A percentile compares a stretch with the other conserved stretches of the same genome.
phyloP scores from a whole-genome alignment of 2,113 vertebrate genomes.

The Anoura caudifer region DNA sequence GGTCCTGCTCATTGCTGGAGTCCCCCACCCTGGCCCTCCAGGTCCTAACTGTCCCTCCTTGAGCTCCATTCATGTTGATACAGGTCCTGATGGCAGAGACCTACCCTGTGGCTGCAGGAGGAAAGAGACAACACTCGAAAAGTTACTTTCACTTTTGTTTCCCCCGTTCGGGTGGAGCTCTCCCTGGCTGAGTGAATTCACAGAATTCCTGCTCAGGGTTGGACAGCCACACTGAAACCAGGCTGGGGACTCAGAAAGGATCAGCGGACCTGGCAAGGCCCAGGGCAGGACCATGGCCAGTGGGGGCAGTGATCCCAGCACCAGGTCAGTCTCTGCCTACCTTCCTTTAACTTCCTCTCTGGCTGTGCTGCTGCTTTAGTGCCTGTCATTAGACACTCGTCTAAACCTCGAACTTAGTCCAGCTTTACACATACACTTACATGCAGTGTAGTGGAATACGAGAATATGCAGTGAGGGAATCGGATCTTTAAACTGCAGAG shows the following conservation, averaged over 20 bases:
- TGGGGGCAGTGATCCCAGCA: rapidly evolving
- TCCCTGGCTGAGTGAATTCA: rapidly evolving
- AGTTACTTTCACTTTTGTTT: conserved; percentile 62
- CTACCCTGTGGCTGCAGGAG: neutral
- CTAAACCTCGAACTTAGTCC: no score
- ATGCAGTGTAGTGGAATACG: rapidly evolving
- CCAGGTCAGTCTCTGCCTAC: conserved; percentile 36
- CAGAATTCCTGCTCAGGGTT: neutral
- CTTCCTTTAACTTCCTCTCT: no score
- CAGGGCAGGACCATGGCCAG: neutral
- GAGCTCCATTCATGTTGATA: neutral
- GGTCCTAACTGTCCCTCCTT: neutral
- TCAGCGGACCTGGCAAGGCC: neutral
- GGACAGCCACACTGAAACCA: no score
- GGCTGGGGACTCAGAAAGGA: rapidly evolving
- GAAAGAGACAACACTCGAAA: rapidly evolving
- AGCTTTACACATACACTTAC: rapidly evolving
- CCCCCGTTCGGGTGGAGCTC: neutral
- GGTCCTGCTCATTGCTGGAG: rapidly evolving
- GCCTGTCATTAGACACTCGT: neutral
- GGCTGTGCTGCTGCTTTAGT: no score
- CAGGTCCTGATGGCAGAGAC: neutral
- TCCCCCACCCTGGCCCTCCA: neutral
- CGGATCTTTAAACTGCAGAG: rapidly evolving
- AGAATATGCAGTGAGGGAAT: no score